Conservation (phyloP, 2,113 vertebrate species). For the Calonectris borealis region DNA sequence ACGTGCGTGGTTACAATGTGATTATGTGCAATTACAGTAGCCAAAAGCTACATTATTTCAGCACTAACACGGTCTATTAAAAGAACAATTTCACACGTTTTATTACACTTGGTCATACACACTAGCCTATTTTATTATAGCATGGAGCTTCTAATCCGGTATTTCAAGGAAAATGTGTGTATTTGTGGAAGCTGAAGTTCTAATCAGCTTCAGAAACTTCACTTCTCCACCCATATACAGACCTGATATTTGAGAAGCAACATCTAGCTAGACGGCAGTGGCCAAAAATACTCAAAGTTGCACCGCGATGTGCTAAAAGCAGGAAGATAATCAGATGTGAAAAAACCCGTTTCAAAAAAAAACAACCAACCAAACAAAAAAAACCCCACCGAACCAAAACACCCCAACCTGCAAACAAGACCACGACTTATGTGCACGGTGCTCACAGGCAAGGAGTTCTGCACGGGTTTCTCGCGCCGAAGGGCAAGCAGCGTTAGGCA, state of each 20-base stretch:
- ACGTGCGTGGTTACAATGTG: rapidly evolving
- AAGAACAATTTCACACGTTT: not conserved
- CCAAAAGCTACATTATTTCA: not conserved
- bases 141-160: rapidly evolving
- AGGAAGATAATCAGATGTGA: not conserved
- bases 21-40: not conserved
- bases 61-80: rapidly evolving
- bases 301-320: not conserved
- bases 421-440: rapidly evolving
- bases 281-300: not conserved
- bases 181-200: not conserved
- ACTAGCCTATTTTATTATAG: not conserved
- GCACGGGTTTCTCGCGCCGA: not conserved
- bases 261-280: rapidly evolving
- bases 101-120: not conserved
- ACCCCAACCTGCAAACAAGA: not conserved
- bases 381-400: not conserved
- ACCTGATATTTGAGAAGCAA: not conserved
- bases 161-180: not conserved
- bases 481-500: not conserved
- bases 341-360: not conserved
- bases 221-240: not conserved
- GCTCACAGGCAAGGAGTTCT: not conserved
- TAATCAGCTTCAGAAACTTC: too few species aligned
- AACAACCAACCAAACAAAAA: not conserved